These are phyloP conservation scores for Tuta absoluta DNA, from an alignment of 2,888 invertebrate species.

Conservation along the genomic window DNA sequence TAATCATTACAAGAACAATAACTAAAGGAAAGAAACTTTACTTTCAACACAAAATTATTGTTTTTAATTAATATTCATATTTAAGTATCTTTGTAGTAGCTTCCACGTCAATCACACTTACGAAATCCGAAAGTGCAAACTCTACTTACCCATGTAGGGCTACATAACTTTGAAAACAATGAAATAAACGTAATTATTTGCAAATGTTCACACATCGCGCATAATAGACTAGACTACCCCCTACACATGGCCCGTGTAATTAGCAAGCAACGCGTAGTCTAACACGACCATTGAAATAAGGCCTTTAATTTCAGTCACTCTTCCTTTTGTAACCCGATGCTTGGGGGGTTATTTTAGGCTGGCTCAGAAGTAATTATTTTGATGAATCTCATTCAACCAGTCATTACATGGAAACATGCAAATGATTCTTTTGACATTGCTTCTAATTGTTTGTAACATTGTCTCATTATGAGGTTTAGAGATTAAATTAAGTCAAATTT, in stretches of 20 bases:
- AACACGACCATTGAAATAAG: slow-evolving; percentile 42
- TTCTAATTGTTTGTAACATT: slow-evolving; percentile 31
- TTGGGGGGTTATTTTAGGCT: slow-evolving; percentile 33
- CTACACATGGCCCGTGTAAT: slow-evolving; percentile 50
- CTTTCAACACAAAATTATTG: no score
- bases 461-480: no score
- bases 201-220: slow-evolving; percentile 47
- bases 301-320: slow-evolving; percentile 38
- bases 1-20: no score
- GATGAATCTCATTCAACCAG: slow-evolving; percentile 44
- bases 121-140: no score
- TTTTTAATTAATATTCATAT: no score
- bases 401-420: slow-evolving; percentile 39
- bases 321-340: slow-evolving; percentile 24
- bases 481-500: no score
- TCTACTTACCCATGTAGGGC: no score
- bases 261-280: slow-evolving; percentile 48
- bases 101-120: no score
- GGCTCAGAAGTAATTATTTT: slow-evolving; percentile 44
- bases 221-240: slow-evolving; percentile 45
- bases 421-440: slow-evolving; percentile 40
- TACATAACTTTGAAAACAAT: slow-evolving; percentile 38
- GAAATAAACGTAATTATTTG: slow-evolving; percentile 46
- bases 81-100: no score
- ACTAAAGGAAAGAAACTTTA: no score